Conservation (phyloP, 1,140 invertebrate species). For the Trinorchestia longiramus region DNA sequence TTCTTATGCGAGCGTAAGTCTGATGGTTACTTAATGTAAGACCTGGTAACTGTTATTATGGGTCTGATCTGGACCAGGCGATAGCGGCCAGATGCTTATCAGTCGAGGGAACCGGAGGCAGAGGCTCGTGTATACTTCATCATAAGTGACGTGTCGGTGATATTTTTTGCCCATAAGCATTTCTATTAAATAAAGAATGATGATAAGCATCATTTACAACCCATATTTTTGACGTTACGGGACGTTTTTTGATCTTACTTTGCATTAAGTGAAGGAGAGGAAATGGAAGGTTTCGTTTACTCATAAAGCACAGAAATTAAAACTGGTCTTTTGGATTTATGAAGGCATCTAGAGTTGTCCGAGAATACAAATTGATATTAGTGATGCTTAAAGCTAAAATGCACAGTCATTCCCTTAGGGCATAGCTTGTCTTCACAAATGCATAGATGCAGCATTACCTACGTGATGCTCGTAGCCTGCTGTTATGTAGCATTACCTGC, state of each 20-base stretch:
- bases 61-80: not conserved
- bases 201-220: conserved; percentile 20
- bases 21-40: conserved; percentile 24
- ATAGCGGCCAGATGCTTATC: conserved; percentile 47
- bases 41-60: conserved; percentile 43
- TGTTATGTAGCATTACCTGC: not conserved
- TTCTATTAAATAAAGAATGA: conserved; percentile 26
- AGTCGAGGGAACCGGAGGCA: not conserved
- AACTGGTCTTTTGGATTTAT: not conserved
- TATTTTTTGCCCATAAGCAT: conserved; percentile 35
- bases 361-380: not conserved
- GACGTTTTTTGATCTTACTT: not conserved
- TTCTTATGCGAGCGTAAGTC: conserved; percentile 6
- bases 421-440: not conserved
- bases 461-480: not conserved
- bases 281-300: conserved; percentile 3
- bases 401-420: not conserved
- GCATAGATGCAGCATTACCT: not conserved
- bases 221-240: conserved; percentile 17
- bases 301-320: conserved; percentile 30
- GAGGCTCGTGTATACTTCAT: not conserved
- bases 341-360: not conserved
- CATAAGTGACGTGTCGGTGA: conserved; percentile 21
- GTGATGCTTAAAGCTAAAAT: not conserved
- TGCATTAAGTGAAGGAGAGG: not conserved